These are phyloP conservation scores for Metalampra italica DNA, from an alignment of 2,888 invertebrate genomes.

Conservation along the genomic window DNA sequence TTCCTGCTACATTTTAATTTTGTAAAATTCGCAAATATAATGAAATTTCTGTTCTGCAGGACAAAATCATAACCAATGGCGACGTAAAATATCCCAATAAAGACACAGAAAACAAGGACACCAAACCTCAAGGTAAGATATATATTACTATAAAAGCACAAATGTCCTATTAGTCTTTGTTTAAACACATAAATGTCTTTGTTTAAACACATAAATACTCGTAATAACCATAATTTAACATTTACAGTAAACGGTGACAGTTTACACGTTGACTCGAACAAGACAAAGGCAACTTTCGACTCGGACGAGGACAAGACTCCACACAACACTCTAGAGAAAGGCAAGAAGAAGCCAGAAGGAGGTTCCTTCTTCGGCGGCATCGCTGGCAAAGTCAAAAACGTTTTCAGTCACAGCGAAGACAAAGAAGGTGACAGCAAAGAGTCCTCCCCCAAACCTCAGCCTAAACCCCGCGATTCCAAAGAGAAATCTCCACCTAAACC, in stretches of 20 bases:
- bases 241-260: slow-evolving; percentile 66
- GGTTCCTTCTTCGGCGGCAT: slow-evolving; percentile 63
- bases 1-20: too few species aligned
- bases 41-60: slow-evolving; percentile 34
- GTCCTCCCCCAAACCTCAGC: slow-evolving; percentile 50
- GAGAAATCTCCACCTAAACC: slow-evolving; percentile 65
- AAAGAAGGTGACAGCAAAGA: slow-evolving; percentile 50
- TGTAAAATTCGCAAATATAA: not conserved
- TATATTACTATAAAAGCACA: not conserved
- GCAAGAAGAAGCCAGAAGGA: slow-evolving; percentile 66
- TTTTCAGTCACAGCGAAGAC: slow-evolving; percentile 64
- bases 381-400: slow-evolving; percentile 60
- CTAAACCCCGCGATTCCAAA: slow-evolving; percentile 45
- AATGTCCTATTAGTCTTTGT: not conserved
- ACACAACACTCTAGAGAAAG: slow-evolving; percentile 74
- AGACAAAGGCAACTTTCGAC: slow-evolving; percentile 75
- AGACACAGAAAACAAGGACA: slow-evolving; percentile 35
- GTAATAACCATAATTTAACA: not conserved
- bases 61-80: slow-evolving; percentile 62
- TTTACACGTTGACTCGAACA: slow-evolving; percentile 71
- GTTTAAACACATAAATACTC: too few species aligned
- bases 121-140: slow-evolving; percentile 55
- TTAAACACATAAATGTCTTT: not conserved
- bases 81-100: slow-evolving; percentile 55
- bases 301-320: slow-evolving; percentile 77